Base-by-base conservation (phyloP, 2,797 vertebrate genomes). In the Cirrhinus molitorella region DNA sequence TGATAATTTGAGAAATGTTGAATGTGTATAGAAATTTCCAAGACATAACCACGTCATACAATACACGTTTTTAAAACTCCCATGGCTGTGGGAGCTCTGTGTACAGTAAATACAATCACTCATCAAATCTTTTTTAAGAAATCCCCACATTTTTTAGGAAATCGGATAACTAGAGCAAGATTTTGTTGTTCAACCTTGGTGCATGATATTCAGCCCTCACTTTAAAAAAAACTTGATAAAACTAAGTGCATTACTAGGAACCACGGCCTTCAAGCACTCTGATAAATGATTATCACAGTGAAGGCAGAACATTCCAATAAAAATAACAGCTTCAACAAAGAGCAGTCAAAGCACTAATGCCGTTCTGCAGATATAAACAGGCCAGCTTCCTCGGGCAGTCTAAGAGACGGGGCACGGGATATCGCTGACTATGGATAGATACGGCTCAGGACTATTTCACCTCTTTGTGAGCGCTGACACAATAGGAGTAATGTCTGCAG, bases 221-320 rank as follows among this genome's bases (percentile, higher is more conserved):
- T 61, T 81, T 49, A 37, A n/a, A n/a, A n/a, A n/a, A n/a, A n/a
- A 61, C 55, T 63, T 73, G 67, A 79, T 28, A 17, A 17, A 40
- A 53, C 57, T 1, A 75, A 82, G 23, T 43, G 51, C 59, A 16
- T 49, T 23, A 25, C 43, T 16, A 55, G n/a, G 6, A 83, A 83
- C n/a, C 49, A n/a, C 28, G 47, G 47, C 72, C 34, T 76, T 45
- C 34, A 19, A 67, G 72, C 61, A 14, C 37, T 57, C 70, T 23
- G 43, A 82, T 40, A 65, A 74, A 11, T 67, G 49, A 76, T 67
- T 31, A 83, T 43, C 81, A 77, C 37, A 68, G 63, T 34, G 47
- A 34, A n/a, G n/a, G 57, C n/a, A 53, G 37, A 63, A 45, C 19
- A 19, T 47, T 66, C 11, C 2, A 28, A 25, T 17, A 34, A 59